Conservation (phyloP, 2,113 vertebrate genomes). For the Oreotragus oreotragus region DNA sequence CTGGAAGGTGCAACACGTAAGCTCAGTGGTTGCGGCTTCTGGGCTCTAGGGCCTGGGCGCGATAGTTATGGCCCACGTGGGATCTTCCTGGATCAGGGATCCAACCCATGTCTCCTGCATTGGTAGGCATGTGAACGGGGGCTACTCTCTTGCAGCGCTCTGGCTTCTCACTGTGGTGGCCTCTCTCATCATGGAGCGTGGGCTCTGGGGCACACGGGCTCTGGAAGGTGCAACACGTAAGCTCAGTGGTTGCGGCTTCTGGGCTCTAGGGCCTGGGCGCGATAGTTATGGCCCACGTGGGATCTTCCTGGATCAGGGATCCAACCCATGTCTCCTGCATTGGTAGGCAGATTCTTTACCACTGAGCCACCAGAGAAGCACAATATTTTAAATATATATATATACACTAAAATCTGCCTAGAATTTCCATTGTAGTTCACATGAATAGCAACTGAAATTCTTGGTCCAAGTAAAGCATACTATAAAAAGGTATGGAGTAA, state of each 20-base stretch:
- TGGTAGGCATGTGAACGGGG: accelerated
- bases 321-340: background rate
- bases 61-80: background rate
- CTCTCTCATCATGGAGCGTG: background rate
- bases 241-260: background rate
- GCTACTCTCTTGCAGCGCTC: background rate
- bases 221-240: background rate
- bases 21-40: background rate
- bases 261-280: background rate
- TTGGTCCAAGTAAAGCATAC: background rate
- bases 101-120: background rate
- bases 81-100: background rate
- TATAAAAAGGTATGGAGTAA: background rate
- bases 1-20: background rate
- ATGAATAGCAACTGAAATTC: background rate
- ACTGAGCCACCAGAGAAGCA: background rate
- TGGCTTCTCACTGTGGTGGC: background rate
- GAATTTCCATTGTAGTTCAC: background rate
- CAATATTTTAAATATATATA: background rate
- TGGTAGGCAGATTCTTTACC: background rate
- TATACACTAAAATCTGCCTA: background rate
- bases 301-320: background rate
- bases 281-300: background rate
- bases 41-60: background rate
- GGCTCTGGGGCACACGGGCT: background rate